Percentiles rank a stretch among this genome's conserved stretches.
phyloP scores from a whole-genome alignment of 2,888 invertebrate genomes.

The Neocrepidodera transversa region DNA sequence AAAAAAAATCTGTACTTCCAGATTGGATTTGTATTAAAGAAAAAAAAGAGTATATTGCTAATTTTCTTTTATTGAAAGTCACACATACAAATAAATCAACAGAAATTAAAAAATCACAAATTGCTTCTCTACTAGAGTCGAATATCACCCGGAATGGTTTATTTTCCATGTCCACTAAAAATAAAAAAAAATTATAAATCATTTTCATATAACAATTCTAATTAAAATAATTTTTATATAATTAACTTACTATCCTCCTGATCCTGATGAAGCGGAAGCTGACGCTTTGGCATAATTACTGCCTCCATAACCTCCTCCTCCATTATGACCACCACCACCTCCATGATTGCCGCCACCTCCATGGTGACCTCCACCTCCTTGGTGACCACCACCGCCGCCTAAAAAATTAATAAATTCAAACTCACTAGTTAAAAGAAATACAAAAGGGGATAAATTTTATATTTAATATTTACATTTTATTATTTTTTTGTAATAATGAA shows the following conservation, averaged over 20 bases:
- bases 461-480: too few species aligned
- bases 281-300: not conserved
- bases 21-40: too few species aligned
- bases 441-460: too few species aligned
- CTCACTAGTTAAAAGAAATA: too few species aligned
- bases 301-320: slow-evolving; percentile 3
- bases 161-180: slow-evolving; percentile 8
- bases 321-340: slow-evolving; percentile 1
- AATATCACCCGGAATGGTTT: not conserved
- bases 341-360: slow-evolving; percentile 6
- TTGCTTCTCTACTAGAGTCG: not conserved
- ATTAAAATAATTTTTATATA: not conserved
- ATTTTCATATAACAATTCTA: not conserved
- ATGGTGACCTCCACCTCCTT: not conserved
- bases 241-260: not conserved
- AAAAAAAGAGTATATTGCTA: too few species aligned
- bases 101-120: slow-evolving; percentile 13
- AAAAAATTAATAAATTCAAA: too few species aligned
- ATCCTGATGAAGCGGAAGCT: not conserved
- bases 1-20: too few species aligned
- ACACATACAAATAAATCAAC: not conserved
- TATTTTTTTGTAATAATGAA: too few species aligned
- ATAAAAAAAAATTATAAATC: not conserved
- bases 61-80: not conserved
- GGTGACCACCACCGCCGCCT: slow-evolving; percentile 4